Percentiles rank a stretch among this genome's conserved stretches.
Conservation (phyloP, 2,888 invertebrate species). For the Siphonodentalium dalli region DNA sequence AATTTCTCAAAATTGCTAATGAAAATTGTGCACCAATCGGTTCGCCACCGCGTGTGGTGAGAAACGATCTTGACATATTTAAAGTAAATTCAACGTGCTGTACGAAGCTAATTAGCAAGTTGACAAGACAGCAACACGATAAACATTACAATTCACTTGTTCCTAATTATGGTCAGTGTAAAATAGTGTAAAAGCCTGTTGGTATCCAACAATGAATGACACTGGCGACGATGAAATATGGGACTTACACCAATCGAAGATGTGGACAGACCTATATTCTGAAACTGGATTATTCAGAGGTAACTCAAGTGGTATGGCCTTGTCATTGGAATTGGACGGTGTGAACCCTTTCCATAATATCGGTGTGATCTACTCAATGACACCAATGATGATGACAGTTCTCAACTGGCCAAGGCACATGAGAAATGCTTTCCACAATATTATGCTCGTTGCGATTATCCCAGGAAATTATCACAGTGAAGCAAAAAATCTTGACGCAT, state of each 20-base stretch:
- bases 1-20: no score
- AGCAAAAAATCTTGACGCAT: neutral
- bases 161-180: no score
- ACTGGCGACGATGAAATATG: no score
- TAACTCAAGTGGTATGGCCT: slow-evolving; percentile 2
- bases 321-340: slow-evolving; percentile 11
- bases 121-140: no score
- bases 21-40: no score
- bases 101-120: no score
- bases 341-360: slow-evolving; percentile 16
- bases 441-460: slow-evolving; percentile 6
- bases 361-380: slow-evolving; percentile 13
- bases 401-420: slow-evolving; percentile 10
- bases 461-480: neutral
- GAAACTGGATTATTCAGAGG: slow-evolving; percentile 10
- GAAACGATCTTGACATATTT: no score
- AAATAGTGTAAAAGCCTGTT: no score
- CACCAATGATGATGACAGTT: slow-evolving; percentile 17
- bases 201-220: no score
- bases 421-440: slow-evolving; percentile 4
- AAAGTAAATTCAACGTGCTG: no score
- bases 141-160: no score
- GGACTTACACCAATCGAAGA: slow-evolving; percentile 11
- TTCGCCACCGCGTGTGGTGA: no score
- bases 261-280: slow-evolving; percentile 8